Evolutionary conservation across 1,140 invertebrate species (phyloP), one percentile per base, ranked within the genome.

Genomic region (Aphaenogaster rudis): DNA sequence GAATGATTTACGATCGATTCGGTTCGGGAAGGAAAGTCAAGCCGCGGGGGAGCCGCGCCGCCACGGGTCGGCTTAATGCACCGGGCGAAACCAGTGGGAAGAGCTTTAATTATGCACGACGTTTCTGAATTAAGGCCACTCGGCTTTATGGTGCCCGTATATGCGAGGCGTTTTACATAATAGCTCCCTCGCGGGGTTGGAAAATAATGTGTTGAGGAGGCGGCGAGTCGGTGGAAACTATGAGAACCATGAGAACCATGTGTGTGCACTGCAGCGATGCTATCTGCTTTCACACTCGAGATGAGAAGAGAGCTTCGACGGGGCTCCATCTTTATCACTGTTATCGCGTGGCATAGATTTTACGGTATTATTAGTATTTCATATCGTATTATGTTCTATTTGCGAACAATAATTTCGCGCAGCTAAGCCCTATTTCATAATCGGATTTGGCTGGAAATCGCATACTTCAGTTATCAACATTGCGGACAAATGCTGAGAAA

Each of bases 131-230:
- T 89, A 89, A 90, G 89, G 86, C 80, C 78, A 71, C 76, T 80
- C 85, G 86, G 71, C 80, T 89, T 87, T 84, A 80, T 66, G 80
- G 76, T 84, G 72, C 63, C 79, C 54, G 85, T 85, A 79, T 89
- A 81, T 50, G 63, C 76, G 76, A 90, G 67, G 78, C 88, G 61
- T 71, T 88, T 89, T 89, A 89, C 88, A 85, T 89, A 89, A 89
- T 85, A 71, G 80, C 69, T 86, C 80, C 86, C 86, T 59, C 80
- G 80, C 67, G 85, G 71, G 36, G 76, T 61, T 81, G 78, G 63
- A 81, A 86, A 80, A 77, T 89, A 88, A 90, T 88, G 86, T 66
- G 69, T 85, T 11, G 52, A 54, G 50, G 17, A 86, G 64, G 66
- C 81, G 50, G 66, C 81, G 50, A 50, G 36, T 28, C 54, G 81